These are phyloP conservation scores for Anguilla anguilla DNA, from an alignment of 2,797 vertebrate species.

Conservation along the genomic window DNA sequence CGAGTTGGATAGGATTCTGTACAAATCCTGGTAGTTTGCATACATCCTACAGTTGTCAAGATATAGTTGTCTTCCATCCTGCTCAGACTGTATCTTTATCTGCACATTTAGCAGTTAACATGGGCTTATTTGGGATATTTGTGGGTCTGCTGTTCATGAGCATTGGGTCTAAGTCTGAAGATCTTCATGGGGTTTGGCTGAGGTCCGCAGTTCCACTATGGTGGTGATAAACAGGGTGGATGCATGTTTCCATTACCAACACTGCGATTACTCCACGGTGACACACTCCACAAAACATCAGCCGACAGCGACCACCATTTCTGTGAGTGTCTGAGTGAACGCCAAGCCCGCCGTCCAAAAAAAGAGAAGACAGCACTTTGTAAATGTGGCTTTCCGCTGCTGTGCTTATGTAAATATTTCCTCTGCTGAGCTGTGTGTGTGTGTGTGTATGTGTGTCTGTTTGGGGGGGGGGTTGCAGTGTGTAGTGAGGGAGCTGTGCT, in stretches of 20 bases:
- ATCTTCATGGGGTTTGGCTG: slow-evolving; percentile 1
- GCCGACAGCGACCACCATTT: slow-evolving; percentile 28
- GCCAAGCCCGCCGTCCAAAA: slow-evolving; percentile 47
- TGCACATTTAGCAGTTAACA: background rate
- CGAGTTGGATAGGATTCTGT: background rate
- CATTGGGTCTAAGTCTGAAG: background rate
- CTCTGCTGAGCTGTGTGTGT: slow-evolving; percentile 8
- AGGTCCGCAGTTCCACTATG: background rate
- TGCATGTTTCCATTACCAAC: slow-evolving; percentile 49
- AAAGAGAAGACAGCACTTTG: slow-evolving; percentile 45
- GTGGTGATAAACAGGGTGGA: slow-evolving; percentile 9
- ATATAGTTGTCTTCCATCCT: background rate
- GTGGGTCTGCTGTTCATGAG: background rate
- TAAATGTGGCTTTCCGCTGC: slow-evolving; percentile 37
- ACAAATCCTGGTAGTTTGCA: background rate
- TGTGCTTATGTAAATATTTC: slow-evolving; percentile 45
- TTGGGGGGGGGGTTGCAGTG: background rate
- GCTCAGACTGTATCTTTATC: background rate
- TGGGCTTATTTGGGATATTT: background rate
- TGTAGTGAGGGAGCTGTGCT: slow-evolving; percentile 31
- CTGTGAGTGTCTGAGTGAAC: slow-evolving; percentile 31
- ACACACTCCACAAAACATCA: slow-evolving; percentile 44
- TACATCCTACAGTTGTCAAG: background rate
- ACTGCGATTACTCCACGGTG: slow-evolving; percentile 19
- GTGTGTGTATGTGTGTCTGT: too few relatives aligned